Base-by-base conservation (phyloP, 2,888 invertebrate species). In the Eumerus sabulonum region DNA sequence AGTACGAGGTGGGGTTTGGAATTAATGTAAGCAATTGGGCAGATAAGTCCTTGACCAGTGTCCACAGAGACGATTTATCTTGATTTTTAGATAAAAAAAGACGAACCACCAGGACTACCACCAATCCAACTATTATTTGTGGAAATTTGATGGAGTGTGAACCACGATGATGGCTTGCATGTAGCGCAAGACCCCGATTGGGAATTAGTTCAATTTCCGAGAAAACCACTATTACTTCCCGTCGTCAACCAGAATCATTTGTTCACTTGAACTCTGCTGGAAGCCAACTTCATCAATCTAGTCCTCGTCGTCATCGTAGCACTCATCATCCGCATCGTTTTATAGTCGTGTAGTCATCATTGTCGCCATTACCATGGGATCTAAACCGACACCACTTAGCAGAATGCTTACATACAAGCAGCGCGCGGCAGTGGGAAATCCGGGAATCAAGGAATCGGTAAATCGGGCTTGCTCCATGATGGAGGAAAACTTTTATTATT, bases 161-260 rank as follows among this genome's bases (percentile, higher is more conserved):
- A 7, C 2, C 2, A 27, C 27, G 27, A 4, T 4, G 27, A 27
- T 27, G 27, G 3, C 7, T 27, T 9, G 12, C 2, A 12, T 60
- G 14, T 35, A 73, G 64, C 35, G 42, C 51, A 71, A 76, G 77
- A 76, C n/a, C 27, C 77, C 84, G 82, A 77, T 83, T 83, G 81
- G 76, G 87, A 86, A 87, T 85, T 86, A 86, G 85, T 85, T 86
- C 84, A 86, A 86, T 87, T 84, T 84, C 53, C 19, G 62, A 57
- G 63, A 44, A 72, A 67, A 77, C 73, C 73, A 42, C 73, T 57
- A 51, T 67, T 51, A 57, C 45, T 51, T 66, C 45, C 51, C 44
- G 18, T 45, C 64, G 51, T 45, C 38, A 27, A 27, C 13, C 17
- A 51, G n/a, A 60, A 44, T 63, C 60, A 66, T 45, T 66, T 70